Evolutionary conservation across 2,113 vertebrate genomes (phyloP), one percentile per base, ranked within the genome.

Genomic region (Rattus norvegicus): DNA sequence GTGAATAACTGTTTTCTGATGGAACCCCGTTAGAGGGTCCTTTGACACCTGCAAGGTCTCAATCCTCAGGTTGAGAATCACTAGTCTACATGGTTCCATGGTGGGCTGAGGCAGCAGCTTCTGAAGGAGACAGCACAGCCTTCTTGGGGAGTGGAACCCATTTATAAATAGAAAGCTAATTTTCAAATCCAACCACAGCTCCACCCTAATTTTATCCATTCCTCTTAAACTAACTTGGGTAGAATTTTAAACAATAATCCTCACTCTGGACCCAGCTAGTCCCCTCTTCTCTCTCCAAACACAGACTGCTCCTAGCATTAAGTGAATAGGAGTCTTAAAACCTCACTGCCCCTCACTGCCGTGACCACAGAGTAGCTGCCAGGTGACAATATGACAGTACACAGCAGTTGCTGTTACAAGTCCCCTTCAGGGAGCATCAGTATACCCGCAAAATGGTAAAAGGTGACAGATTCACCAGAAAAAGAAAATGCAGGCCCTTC

Each of bases 201-300:
- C 56, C 56, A 33, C n/a, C 87, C 2, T 59, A 69, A 59, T 26
- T 20, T 79, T 63, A 93, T 56, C 36, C 49, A 54, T 72, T 65
- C n/a, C 49, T 88, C 52, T 81, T 75, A 93, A 94, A 93, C 13
- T 36, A 76, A 7, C 39, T 76, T 88, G 19, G 5, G 33, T 84
- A 22, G 43, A 88, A 52, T 70, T 70, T 87, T 52, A 69, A 96
- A 91, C n/a, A 80, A 70, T 92, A 79, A 85, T 90, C 81, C 75
- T 4, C 28, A 4, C 39, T 84, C 47, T 49, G 85, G n/a, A 80
- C 8, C 52, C 33, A 77, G 49, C 39, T 43, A 4, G 33, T 19
- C 16, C 14, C 7, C 26, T 22, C 24, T 36, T 26, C 19, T 33
- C 16, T 28, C 43, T 43, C 39, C 2, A 2, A 19, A 17, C 8